A percentile compares a stretch with the other conserved stretches of the same genome.
These are phyloP conservation scores for Jordanella pulchra DNA, from an alignment of 2,797 vertebrate genomes.

Conservation along the genomic window DNA sequence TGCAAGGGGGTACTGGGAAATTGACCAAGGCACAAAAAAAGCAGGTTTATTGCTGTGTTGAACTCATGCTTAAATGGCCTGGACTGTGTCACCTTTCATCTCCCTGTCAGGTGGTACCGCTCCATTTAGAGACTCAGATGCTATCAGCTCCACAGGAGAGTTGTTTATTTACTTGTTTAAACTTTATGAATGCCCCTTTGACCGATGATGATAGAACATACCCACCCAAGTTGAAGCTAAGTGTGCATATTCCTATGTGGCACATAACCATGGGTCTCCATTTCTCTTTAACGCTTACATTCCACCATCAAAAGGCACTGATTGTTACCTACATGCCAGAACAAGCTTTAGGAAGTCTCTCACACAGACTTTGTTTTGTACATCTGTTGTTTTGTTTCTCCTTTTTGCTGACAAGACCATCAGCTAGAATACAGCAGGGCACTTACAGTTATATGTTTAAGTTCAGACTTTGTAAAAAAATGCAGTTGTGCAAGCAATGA, in stretches of 20 bases:
- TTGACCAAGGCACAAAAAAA: conserved; percentile 47
- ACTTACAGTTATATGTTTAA: neutral
- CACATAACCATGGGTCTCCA: conserved; percentile 58
- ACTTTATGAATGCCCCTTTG: conserved; percentile 49
- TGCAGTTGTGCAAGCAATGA: neutral
- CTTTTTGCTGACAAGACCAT: neutral
- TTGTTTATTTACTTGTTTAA: conserved; percentile 70
- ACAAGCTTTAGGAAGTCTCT: conserved; percentile 34
- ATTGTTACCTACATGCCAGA: conserved; percentile 64
- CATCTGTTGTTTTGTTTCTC: conserved; percentile 17
- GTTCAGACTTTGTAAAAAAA: neutral
- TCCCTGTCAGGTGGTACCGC: conserved; percentile 60
- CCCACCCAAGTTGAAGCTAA: conserved; percentile 74
- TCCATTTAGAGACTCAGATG: conserved; percentile 54
- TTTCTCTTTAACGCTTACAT: conserved; percentile 62
- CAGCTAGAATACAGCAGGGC: neutral
- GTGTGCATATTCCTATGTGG: conserved; percentile 26
- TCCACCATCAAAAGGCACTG: conserved; percentile 66
- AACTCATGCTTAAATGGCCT: conserved; percentile 58
- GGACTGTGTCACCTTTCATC: conserved; percentile 60
- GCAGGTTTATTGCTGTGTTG: conserved; percentile 42
- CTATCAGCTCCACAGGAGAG: conserved; percentile 55
- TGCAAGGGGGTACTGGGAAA: conserved; percentile 21
- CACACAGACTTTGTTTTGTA: neutral
- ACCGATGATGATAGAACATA: conserved; percentile 65